Evolutionary conservation across 2,888 invertebrate genomes (phyloP).

Genomic region (Drosophila putrida): DNA sequence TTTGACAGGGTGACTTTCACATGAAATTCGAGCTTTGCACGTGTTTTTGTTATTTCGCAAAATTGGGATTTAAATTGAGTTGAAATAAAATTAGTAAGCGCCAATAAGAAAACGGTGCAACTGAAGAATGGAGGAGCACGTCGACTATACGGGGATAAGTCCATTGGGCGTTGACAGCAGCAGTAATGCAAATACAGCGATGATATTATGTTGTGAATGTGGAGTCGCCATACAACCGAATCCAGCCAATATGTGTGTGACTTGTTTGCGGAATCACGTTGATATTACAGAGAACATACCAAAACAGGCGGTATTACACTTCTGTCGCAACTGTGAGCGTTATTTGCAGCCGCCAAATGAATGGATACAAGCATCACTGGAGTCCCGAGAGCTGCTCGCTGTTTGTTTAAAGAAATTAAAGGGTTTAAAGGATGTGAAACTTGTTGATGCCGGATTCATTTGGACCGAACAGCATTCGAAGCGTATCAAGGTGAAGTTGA

Average conservation of each 20-base stretch:
- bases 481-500: constrained; percentile 97
- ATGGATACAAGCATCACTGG: constrained; percentile 94
- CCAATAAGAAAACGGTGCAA: background rate
- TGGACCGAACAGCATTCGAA: constrained; percentile 99
- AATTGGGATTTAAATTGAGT: constrained; percentile 15
- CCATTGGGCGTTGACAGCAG: constrained; percentile 41
- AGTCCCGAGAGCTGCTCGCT: constrained; percentile 95
- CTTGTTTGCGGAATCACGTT: constrained; percentile 94
- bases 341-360: constrained; percentile 96
- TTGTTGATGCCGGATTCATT: constrained; percentile 98
- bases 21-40: constrained; percentile 36
- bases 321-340: constrained; percentile 97
- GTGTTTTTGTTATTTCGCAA: constrained; percentile 45
- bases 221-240: constrained; percentile 96
- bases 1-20: too few species aligned
- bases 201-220: constrained; percentile 95
- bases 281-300: constrained; percentile 99
- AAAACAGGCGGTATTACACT: constrained; percentile 95
- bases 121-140: constrained; percentile 67
- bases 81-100: background rate
- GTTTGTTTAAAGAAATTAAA: constrained; percentile 97
- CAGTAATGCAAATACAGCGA: constrained; percentile 27
- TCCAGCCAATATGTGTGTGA: constrained; percentile 98
- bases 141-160: constrained; percentile 44
- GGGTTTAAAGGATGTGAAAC: constrained; percentile 94